A percentile compares a stretch with the other conserved stretches of the same genome.
phyloP scores from a whole-genome alignment of 2,888 invertebrate species.

The Cheiracanthium punctorium region DNA sequence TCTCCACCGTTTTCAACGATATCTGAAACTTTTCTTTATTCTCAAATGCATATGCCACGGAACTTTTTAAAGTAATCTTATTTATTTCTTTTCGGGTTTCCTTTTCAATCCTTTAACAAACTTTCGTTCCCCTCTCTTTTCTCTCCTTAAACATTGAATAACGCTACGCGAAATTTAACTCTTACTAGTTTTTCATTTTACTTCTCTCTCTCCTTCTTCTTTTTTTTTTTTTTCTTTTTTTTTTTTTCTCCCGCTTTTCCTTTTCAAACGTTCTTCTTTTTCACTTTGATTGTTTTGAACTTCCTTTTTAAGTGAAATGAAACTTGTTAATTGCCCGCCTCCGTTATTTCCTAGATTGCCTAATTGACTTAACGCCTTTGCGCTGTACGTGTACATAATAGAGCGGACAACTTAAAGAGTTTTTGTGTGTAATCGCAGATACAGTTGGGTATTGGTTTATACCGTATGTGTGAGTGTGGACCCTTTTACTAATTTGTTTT shows the following conservation, averaged over 20 bases:
- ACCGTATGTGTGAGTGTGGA: too few species aligned
- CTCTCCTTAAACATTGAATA: slow-evolving; percentile 46
- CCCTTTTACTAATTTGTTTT: slow-evolving; percentile 57
- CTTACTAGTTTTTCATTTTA: slow-evolving; percentile 25
- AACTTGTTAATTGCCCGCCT: slow-evolving; percentile 66
- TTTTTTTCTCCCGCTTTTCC: slow-evolving; percentile 8
- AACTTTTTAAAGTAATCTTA: slow-evolving; percentile 3
- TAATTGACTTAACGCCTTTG: slow-evolving; percentile 65
- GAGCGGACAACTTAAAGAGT: slow-evolving; percentile 38
- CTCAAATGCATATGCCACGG: slow-evolving; percentile 1
- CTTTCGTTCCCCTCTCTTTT: slow-evolving; percentile 39
- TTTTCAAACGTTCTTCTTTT: slow-evolving; percentile 63
- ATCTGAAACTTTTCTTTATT: slow-evolving; percentile 5
- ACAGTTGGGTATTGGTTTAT: slow-evolving; percentile 61
- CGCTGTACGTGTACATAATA: slow-evolving; percentile 44
- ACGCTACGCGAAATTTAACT: slow-evolving; percentile 40
- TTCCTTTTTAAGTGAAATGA: slow-evolving; percentile 67
- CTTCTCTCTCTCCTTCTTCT: neutral
- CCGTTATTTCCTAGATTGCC: slow-evolving; percentile 51
- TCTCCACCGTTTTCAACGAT: slow-evolving; percentile 14
- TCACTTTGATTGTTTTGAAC: slow-evolving; percentile 65
- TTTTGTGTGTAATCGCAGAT: slow-evolving; percentile 63
- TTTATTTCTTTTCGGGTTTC: neutral
- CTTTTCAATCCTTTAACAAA: slow-evolving; percentile 17
- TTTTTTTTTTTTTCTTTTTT: neutral